Evolutionary conservation across 2,113 vertebrate genomes (phyloP).

Genomic region (Ibidorhyncha struthersii): DNA sequence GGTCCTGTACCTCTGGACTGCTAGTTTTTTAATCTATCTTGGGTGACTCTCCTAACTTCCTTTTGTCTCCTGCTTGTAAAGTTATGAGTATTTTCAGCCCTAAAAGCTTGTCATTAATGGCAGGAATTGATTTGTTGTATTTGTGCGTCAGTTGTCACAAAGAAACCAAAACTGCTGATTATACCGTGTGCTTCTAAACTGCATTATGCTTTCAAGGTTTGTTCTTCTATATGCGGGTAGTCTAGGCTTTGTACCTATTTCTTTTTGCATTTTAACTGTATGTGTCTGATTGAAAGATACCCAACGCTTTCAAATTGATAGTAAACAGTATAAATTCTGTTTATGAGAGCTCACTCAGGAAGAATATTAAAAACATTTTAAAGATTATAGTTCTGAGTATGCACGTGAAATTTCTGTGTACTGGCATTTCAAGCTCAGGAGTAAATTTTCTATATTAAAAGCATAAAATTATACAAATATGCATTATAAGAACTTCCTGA

Average conservation of each 20-base stretch:
- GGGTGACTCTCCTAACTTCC: background rate
- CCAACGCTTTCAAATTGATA: background rate
- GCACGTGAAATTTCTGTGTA: background rate
- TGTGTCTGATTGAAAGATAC: background rate
- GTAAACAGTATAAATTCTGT: background rate
- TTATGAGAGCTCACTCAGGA: background rate
- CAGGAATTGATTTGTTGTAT: background rate
- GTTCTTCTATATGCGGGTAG: background rate
- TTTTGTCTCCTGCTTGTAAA: background rate
- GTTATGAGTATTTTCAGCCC: background rate
- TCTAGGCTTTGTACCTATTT: background rate
- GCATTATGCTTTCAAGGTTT: background rate
- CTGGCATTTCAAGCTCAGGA: background rate
- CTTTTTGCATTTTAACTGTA: background rate
- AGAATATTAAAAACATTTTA: background rate
- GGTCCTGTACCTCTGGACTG: background rate
- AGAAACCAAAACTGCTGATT: background rate
- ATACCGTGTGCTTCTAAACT: background rate
- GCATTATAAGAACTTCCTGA: background rate
- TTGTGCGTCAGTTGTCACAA: background rate
- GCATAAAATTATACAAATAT: background rate
- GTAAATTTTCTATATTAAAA: background rate
- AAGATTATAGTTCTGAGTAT: background rate
- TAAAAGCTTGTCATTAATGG: background rate
- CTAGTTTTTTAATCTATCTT: background rate